Base-by-base conservation (phyloP, 2,888 invertebrate genomes). In the Coelinius sp. region DNA sequence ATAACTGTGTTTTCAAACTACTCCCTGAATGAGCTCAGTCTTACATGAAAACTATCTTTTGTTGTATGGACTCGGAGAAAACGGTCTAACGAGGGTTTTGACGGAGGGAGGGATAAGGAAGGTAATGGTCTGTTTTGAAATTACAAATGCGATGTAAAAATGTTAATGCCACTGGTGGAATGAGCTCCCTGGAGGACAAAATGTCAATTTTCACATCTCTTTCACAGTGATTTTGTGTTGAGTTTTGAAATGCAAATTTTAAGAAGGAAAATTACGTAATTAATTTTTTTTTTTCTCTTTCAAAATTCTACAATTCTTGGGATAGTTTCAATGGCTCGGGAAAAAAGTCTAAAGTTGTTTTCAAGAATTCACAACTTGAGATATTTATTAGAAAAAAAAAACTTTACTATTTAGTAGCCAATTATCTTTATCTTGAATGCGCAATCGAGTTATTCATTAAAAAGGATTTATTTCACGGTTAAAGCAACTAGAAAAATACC, bases 1-100 rank as follows among this genome's bases (percentile, higher is more conserved):
- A 38, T 24, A 56, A 67, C 53, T 31, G 35, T 67, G 56, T 59
- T 68, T 56, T 68, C 68, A 59, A 59, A 59, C 31, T 35, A 59
- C 14, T 35, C 20, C 20, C 20, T 6, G 59, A 31, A 59, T 59
- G 59, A 35, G 31, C 59, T 20, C 17, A 10, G 31, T 25, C 56
- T 56, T 56, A 27, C n/a, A 14, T n/a, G 46, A 49, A 56, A 27
- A 56, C 24, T 24, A 6, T 14, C 17, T n/a, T 4, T 27, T 12
- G 24, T 56, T 59, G 59, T 35, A 35, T 27, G 59, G 31, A 35
- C 31, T 35, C 35, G 59, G 59, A 35, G 35, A 17, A 17, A 49
- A 17, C 20, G 6, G 17, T 49, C 5, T 17, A 49, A 49, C 20
- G 20, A 49, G 17, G 31, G 31, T 31, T 31, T 31, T 20, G 20